phyloP scores from a whole-genome alignment of 2,113 vertebrate genomes.

The Gnathonemus longibarbis region DNA sequence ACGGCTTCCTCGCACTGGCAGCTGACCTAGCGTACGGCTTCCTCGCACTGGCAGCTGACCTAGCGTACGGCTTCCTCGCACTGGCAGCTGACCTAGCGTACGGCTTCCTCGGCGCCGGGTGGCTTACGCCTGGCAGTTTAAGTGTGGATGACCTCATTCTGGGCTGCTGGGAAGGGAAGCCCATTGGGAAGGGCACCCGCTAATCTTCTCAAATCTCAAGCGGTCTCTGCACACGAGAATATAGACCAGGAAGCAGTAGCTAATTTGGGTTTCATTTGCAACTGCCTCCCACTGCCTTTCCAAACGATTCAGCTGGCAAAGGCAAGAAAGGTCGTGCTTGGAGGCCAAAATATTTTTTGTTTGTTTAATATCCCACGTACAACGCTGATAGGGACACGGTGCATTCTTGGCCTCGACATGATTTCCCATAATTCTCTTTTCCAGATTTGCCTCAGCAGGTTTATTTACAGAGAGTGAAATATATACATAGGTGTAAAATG shows the following conservation, averaged over 20 bases:
- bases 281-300: constrained; percentile 41
- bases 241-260: constrained; percentile 14
- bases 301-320: constrained; percentile 15
- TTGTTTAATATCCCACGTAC: neutral
- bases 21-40: neutral
- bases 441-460: constrained; percentile 17
- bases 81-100: neutral
- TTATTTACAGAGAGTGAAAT: constrained; percentile 31
- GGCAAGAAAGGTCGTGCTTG: neutral
- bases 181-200: neutral
- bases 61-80: neutral
- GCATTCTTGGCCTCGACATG: constrained; percentile 28
- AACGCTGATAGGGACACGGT: constrained; percentile 14
- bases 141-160: constrained; percentile 11
- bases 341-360: neutral
- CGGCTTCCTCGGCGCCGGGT: neutral
- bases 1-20: neutral
- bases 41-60: too few species aligned
- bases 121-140: neutral
- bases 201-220: constrained; percentile 24
- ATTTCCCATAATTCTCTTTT: neutral
- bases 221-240: constrained; percentile 7
- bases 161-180: neutral
- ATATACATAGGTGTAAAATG: constrained; percentile 17
- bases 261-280: constrained; percentile 24